Base-by-base conservation (phyloP, 2,888 invertebrate species). In the Phaedon cochleariae region DNA sequence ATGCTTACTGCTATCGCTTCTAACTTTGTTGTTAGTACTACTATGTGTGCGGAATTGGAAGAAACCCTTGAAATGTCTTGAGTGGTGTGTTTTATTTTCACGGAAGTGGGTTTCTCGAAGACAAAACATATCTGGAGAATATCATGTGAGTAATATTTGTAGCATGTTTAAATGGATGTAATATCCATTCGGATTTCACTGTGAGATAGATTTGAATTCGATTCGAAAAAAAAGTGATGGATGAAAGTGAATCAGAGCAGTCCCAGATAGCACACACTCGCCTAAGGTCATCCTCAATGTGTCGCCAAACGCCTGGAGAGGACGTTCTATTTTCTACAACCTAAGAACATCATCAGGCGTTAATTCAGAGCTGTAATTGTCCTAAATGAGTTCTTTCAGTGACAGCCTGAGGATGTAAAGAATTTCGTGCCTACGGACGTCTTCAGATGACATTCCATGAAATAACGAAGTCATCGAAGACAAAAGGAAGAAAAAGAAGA, bases 111-210 rank as follows among this genome's bases (percentile, higher is more conserved):
- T 59, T 31, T 49, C 59, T 29, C 49, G 59, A 17, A 59, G 49
- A 31, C 59, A 31, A 29, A 49, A 2, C 10, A 49, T 49, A 6
- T 41, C 41, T 17, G 59, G 49, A 20, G 26, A 22, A 49, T 59
- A 20, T 20, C 49, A 18, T 10, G 46, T 17, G n/a, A 51, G 20
- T 20, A 60, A n/a, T 20, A 51, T 48, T 51, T 41, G 49, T 1
- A 60, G 26, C 60, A 60, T 60, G 22, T 53, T 51, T 52, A 53
- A 34, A n/a, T 52, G 60, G 52, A 29, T 37, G 21, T 53, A 41
- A 10, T 52, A 60, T 34, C 26, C 22, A 53, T 53, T 45, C 15
- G 18, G 18, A 22, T 60, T 53, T 53, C 60, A 60, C n/a, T 53
- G 60, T 2, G 53, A 26, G 34, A 60, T 60, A 7, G 22, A 37